Evolutionary conservation across 2,797 vertebrate species (phyloP).

Genomic region (Coilia nasus): DNA sequence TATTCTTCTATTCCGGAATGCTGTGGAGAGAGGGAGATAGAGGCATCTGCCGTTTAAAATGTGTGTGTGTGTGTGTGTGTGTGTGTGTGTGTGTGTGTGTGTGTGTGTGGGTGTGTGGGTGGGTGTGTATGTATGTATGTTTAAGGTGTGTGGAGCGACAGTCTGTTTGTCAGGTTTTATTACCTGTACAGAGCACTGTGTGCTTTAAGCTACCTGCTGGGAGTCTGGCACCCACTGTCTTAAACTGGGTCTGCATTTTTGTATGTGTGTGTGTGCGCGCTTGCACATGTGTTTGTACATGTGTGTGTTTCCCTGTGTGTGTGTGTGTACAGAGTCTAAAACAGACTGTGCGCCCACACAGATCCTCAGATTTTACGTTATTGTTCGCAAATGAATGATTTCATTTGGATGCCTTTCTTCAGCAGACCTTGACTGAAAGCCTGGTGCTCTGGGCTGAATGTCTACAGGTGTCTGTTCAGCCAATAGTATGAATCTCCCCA

Average conservation of each 20-base stretch:
- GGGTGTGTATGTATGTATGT: not conserved
- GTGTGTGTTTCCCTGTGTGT: no score
- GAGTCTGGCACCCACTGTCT: no score
- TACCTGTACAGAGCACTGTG: not conserved
- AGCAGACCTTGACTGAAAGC: not conserved
- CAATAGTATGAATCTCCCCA: no score
- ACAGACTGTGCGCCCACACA: not conserved
- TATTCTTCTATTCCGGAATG: slow-evolving; percentile 1
- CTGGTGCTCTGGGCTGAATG: not conserved
- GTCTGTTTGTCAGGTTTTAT: not conserved
- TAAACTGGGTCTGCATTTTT: no score
- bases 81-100: not conserved
- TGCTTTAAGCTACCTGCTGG: no score
- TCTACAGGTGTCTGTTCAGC: not conserved
- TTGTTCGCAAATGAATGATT: not conserved
- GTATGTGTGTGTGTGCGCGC: no score
- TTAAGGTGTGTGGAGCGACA: slow-evolving; percentile 1
- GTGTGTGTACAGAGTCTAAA: not conserved
- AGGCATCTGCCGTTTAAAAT: not conserved
- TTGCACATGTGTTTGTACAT: no score
- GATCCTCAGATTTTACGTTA: not conserved
- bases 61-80: not conserved
- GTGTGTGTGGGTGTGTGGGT: not conserved
- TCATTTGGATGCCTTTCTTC: not conserved
- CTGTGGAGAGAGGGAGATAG: not conserved